Conservation (phyloP, 2,797 vertebrate genomes). For the Melanotaenia parkinsoni region DNA sequence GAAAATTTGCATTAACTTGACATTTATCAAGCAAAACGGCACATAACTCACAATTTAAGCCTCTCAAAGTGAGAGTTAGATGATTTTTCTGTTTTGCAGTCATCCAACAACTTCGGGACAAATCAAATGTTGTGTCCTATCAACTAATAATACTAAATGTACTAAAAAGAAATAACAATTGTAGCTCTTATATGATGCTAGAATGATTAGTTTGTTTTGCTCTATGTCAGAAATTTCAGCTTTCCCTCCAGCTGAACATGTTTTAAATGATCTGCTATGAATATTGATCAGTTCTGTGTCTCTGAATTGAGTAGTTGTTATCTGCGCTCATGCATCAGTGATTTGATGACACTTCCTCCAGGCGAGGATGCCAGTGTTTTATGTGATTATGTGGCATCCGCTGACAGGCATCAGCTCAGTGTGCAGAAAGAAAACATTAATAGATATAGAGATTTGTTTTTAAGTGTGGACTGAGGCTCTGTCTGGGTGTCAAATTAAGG, state of each 20-base stretch:
- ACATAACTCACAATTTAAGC: neutral
- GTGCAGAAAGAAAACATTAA: slow-evolving; percentile 11
- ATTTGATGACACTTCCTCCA: slow-evolving; percentile 35
- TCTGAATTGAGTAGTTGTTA: neutral
- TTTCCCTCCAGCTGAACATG: neutral
- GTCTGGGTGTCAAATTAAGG: slow-evolving; percentile 34
- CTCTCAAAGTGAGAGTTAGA: too few species aligned
- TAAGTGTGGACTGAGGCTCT: neutral
- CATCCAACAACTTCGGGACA: neutral
- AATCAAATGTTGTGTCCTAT: neutral
- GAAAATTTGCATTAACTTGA: neutral
- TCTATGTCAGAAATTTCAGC: neutral
- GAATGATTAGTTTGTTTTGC: neutral
- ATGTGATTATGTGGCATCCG: slow-evolving; percentile 22
- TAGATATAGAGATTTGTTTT: slow-evolving; percentile 23
- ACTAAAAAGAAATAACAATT: neutral
- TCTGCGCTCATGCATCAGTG: slow-evolving; percentile 21
- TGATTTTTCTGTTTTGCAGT: too few species aligned
- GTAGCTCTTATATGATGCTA: neutral
- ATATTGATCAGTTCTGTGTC: slow-evolving; percentile 20
- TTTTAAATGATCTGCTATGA: slow-evolving; percentile 21
- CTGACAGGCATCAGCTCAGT: slow-evolving; percentile 30
- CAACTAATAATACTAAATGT: neutral
- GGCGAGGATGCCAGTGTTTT: slow-evolving; percentile 15
- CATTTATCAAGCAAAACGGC: neutral